These are phyloP conservation scores for Penaeus monodon DNA, from an alignment of 2,888 invertebrate genomes.

Conservation along the genomic window DNA sequence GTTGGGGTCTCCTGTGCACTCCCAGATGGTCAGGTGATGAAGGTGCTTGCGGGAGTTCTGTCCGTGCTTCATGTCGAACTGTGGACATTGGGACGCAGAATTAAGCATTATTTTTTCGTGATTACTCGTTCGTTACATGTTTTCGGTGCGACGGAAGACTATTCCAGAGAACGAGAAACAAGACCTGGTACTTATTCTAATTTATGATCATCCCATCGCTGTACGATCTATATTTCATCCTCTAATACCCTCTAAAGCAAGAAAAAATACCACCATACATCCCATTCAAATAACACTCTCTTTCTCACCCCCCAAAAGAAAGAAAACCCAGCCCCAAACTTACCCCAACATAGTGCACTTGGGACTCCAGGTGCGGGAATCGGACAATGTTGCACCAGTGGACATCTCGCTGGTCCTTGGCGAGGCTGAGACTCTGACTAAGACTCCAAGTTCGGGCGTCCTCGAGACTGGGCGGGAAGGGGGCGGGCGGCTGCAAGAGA, in stretches of 20 bases:
- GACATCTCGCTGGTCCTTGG: conserved; percentile 53
- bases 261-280: too few species aligned
- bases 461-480: neutral
- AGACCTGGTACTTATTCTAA: too few species aligned
- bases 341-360: conserved; percentile 65
- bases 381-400: conserved; percentile 66
- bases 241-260: too few species aligned
- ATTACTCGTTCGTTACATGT: neutral
- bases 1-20: conserved; percentile 64
- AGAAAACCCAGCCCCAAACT: neutral
- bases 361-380: conserved; percentile 51
- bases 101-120: too few species aligned
- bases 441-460: conserved; percentile 17
- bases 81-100: neutral
- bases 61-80: conserved; percentile 16
- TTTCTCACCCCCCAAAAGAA: too few species aligned
- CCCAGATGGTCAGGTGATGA: conserved; percentile 68
- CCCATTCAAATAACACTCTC: too few species aligned
- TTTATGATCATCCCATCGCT: too few species aligned
- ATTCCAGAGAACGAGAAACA: too few species aligned
- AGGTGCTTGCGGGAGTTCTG: conserved; percentile 67
- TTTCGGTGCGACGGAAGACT: too few species aligned
- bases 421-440: neutral
- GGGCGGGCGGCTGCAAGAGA: conserved; percentile 3
- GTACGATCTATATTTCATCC: too few species aligned